Percentiles rank a stretch among this genome's conserved stretches.
Conservation (phyloP, 2,113 vertebrate genomes). For the Petroica traversi region DNA sequence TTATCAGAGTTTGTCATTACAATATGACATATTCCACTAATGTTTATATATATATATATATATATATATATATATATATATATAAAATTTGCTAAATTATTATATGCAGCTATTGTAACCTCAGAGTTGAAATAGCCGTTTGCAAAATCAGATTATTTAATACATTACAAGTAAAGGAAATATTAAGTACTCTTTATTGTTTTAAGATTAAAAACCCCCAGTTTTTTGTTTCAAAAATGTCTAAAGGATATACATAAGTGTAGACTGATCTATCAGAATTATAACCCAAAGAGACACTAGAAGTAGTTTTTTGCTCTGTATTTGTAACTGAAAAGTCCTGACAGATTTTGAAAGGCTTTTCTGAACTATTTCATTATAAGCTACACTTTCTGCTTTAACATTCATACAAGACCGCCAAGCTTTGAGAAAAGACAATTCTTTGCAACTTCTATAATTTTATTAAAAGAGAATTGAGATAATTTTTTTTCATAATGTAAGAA, state of each 20-base stretch:
- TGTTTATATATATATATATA: neutral
- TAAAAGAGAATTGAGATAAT: neutral
- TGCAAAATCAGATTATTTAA: neutral
- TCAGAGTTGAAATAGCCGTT: neutral
- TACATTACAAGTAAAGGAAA: neutral
- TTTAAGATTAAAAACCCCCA: fast-evolving
- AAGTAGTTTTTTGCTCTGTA: neutral
- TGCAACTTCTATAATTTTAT: neutral
- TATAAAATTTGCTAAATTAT: neutral
- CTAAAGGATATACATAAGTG: neutral
- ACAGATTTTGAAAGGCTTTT: neutral
- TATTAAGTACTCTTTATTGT: neutral
- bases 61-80: too few species aligned
- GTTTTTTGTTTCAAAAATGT: neutral
- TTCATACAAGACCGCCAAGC: neutral
- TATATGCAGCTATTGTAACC: neutral
- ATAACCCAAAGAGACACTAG: neutral
- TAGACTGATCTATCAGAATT: neutral
- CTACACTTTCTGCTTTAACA: neutral
- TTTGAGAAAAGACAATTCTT: neutral
- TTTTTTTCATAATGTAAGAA: neutral
- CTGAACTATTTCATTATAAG: neutral
- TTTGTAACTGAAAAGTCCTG: neutral
- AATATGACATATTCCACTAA: neutral
- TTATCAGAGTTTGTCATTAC: neutral